Percentiles rank a stretch among this genome's conserved stretches.
phyloP scores from a whole-genome alignment of 2,888 invertebrate genomes.

The Cheilosia variabilis region DNA sequence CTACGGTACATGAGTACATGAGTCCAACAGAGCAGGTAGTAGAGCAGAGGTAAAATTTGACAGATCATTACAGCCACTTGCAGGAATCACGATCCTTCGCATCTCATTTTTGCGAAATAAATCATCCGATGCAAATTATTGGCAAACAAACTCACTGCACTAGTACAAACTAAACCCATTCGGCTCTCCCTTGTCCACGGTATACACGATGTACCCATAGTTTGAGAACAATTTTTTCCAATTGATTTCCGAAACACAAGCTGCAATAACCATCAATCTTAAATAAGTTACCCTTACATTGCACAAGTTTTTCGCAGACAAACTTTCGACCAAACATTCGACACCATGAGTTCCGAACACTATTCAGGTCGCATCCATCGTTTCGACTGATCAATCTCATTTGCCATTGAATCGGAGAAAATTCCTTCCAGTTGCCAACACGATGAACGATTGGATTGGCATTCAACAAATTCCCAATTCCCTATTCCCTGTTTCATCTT shows the following conservation, averaged over 20 bases:
- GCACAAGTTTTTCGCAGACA: slow-evolving; percentile 17
- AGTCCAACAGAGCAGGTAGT: too few relatives aligned
- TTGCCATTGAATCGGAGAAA: slow-evolving; percentile 63
- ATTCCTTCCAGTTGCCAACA: slow-evolving; percentile 62
- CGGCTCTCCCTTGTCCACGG: background rate
- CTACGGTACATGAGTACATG: too few relatives aligned
- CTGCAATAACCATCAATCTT: slow-evolving; percentile 59
- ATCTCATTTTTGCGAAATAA: too few relatives aligned
- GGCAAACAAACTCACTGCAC: too few relatives aligned
- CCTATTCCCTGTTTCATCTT: slow-evolving; percentile 66
- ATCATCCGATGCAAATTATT: too few relatives aligned
- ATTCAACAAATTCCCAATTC: slow-evolving; percentile 60
- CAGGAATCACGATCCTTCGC: too few relatives aligned
- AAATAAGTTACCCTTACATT: slow-evolving; percentile 1
- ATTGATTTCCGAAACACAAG: slow-evolving; percentile 34
- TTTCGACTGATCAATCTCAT: slow-evolving; percentile 67
- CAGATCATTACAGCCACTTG: too few relatives aligned
- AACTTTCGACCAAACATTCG: slow-evolving; percentile 38
- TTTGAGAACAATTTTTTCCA: slow-evolving; percentile 17
- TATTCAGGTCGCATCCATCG: background rate
- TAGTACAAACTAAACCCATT: too few relatives aligned
- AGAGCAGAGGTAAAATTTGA: too few relatives aligned
- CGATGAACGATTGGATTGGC: slow-evolving; percentile 70
- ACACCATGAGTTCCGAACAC: slow-evolving; percentile 36
- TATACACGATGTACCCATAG: background rate